phyloP scores from a whole-genome alignment of 2,113 vertebrate genomes.

The Xiphophorus maculatus region DNA sequence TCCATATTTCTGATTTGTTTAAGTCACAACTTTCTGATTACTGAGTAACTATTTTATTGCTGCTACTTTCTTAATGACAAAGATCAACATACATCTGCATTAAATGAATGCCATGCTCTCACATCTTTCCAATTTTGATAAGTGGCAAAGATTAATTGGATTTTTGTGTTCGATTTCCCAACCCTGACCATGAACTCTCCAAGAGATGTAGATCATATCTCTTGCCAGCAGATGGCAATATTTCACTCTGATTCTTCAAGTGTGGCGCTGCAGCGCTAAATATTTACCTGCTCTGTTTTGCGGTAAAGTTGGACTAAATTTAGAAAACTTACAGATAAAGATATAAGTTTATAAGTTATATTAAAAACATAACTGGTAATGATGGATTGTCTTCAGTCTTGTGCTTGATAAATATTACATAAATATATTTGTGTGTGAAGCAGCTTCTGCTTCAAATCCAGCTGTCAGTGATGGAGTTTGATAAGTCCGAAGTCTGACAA shows the following conservation, averaged over 20 bases:
- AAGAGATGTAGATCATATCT: not conserved
- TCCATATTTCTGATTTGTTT: not conserved
- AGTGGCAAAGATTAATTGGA: not conserved
- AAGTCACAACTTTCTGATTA: not conserved
- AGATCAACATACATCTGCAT: too few species aligned
- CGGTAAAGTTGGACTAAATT: not conserved
- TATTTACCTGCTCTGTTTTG: not conserved
- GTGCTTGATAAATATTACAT: not conserved
- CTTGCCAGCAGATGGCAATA: not conserved
- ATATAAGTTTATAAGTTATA: too few species aligned
- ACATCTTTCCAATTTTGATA: too few species aligned
- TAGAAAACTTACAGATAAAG: not conserved
- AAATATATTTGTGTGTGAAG: too few species aligned
- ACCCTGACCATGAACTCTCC: too few species aligned
- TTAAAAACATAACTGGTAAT: too few species aligned
- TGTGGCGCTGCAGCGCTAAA: not conserved
- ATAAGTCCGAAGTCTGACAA: too few species aligned
- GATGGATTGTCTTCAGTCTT: not conserved
- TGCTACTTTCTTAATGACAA: too few species aligned
- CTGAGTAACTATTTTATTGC: too few species aligned
- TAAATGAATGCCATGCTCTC: too few species aligned
- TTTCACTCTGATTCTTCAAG: not conserved
- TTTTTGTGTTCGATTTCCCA: not conserved
- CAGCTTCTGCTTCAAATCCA: too few species aligned
- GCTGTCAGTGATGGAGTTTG: too few species aligned